Percentiles rank a stretch among this genome's conserved stretches.
These are phyloP conservation scores for Pygmarrhopalites habei DNA, from an alignment of 1,140 invertebrate genomes.

Conservation along the genomic window DNA sequence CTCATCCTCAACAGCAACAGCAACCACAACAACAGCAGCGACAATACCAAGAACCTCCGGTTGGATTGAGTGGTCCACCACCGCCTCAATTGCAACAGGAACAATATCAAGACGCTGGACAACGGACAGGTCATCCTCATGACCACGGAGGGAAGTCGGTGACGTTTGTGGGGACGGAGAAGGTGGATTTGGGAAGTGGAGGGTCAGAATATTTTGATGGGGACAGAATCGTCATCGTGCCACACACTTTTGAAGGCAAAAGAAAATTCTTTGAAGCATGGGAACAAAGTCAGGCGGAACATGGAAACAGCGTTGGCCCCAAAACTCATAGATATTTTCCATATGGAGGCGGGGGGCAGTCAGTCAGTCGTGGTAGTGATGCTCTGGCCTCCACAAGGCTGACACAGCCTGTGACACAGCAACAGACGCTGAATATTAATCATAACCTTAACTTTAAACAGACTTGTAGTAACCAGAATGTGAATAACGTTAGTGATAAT, in stretches of 20 bases:
- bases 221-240: constrained; percentile 23
- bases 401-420: constrained; percentile 15
- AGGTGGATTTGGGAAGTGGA: not conserved
- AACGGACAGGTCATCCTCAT: not conserved
- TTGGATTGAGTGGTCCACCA: no score
- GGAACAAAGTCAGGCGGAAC: constrained; percentile 17
- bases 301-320: not conserved
- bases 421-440: constrained; percentile 17
- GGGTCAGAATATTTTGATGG: not conserved
- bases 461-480: not conserved
- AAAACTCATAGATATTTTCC: constrained; percentile 5
- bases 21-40: not conserved
- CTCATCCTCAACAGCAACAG: not conserved
- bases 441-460: not conserved
- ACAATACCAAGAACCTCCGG: no score
- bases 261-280: constrained; percentile 32
- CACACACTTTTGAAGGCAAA: constrained; percentile 32
- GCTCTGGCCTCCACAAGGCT: not conserved
- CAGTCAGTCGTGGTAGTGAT: not conserved
- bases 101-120: not conserved
- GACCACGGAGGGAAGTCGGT: not conserved
- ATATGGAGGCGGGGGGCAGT: not conserved
- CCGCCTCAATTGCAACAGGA: no score
- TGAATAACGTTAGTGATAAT: not conserved
- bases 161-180: not conserved